Evolutionary conservation across 2,113 vertebrate genomes (phyloP), one percentile per base, ranked within the genome.

Genomic region (Gavia stellata): DNA sequence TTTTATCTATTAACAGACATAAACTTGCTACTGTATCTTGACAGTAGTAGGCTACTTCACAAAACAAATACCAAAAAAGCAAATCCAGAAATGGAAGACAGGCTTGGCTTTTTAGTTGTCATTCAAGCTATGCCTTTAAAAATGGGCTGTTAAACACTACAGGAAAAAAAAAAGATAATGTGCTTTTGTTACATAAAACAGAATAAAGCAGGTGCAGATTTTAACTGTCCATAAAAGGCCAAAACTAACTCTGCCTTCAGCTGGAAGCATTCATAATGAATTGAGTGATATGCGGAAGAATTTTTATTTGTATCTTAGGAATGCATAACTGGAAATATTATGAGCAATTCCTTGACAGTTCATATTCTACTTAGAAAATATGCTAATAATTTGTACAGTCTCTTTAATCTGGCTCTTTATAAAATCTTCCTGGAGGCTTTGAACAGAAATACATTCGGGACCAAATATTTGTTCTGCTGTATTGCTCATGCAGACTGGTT

Each of bases 331-430:
- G 59, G 92, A 95, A 96, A 86, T 84, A 84, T 63, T 88, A 83
- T 79, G 65, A 91, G 44, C 68, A 89, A 75, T 95, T 96, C 86
- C 94, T 96, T 96, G 92, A 94, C 68, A 94, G 90, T 79, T 93
- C 56, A 52, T 79, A 78, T 81, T 91, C 65, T 81, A 17, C 80
- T 84, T 88, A 96, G 77, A 96, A 96, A 96, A 95, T 94, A 93
- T 81, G 86, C 19, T 91, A 84, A 88, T 67, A 72, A 91, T 86
- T 90, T 86, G 38, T 86, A 33, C 63, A 72, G 33, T 81, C 44
- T 49, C 55, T 88, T 79, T 81, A 92, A 79, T 59, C 75, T 91
- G 85, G 31, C 34, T 78, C 33, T 68, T 88, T 52, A 44, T 71
- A 86, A 86, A 91, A 47, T 58, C 42, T 88, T 93, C 50, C 59